Evolutionary conservation across 1,140 invertebrate genomes (phyloP), one percentile per base, ranked within the genome.

Genomic region (Ectropis grisescens): DNA sequence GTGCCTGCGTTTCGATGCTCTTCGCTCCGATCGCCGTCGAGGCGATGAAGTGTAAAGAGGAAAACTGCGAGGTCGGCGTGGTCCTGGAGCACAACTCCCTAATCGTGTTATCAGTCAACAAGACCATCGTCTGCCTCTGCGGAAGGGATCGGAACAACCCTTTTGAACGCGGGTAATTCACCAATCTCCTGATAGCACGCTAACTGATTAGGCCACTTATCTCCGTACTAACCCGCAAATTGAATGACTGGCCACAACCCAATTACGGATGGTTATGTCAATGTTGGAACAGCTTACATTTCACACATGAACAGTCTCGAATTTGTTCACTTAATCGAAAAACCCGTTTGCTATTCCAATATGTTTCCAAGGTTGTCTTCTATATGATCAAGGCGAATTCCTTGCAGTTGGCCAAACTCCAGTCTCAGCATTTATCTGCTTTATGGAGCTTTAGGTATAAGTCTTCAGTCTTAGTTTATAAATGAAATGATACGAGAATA

Each of bases 21-120:
- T 78, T 78, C 62, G 57, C 67, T 69, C 61, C 67, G 52, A 70
- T 72, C 65, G 68, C 62, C 68, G 62, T 58, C 36, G 65, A 69
- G 69, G 72, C 76, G 79, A 83, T 83, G 82, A 82, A 82, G 82
- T 83, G 82, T 62, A 81, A 80, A 68, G 78, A 81, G 71, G 79
- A 78, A 61, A 83, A 82, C 51, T 83, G 82, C 58, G 82, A 83
- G 61, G 79, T 83, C 32, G 82, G 74, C 48, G 75, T 82, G 55
- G 55, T 83, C 44, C 67, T 79, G 33, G 82, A 82, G 47, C 75
- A 70, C 62, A 79, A 79, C 57, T 82, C 82, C 25, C 53, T 83
- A 55, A 83, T 83, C 41, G 75, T 83, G 33, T 60, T 83, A 37
- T 74, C 79, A 2, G 64, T 76, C 29, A 67, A 83, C 61, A 82